Base-by-base conservation (phyloP, 2,113 vertebrate genomes). In the Tetrax tetrax region DNA sequence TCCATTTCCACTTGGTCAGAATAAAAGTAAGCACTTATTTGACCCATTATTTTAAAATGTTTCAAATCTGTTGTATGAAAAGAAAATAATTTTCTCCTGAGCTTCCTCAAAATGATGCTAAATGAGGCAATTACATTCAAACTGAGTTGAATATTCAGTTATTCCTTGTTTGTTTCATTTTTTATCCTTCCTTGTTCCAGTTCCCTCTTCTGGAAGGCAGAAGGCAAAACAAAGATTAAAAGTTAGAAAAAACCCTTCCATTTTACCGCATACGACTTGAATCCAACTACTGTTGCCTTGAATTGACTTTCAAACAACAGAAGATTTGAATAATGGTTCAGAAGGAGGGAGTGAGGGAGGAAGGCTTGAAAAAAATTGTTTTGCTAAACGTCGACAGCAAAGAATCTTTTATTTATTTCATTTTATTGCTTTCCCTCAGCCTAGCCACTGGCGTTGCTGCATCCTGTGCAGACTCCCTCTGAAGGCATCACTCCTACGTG, bases 61-160 rank as follows among this genome's bases (percentile, higher is more conserved):
- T 80, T 95, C 71, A 54, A 53, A 81, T 84, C 35, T 87, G 51
- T 23, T 84, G 31, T 37, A 27, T 45, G 50, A 53, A 81, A 81
- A 94, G 77, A 33, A 68, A 82, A 57, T 79, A 0, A 53, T 81
- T 96, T 92, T 89, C 83, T 92, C 89, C 79, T 43, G 25, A 71
- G 69, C 59, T 54, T 81, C 81, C 60, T 64, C 64, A 61, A 90
- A 82, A 92, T 57, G 9, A 50, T 80, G 66, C 53, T 95, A 88
- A 95, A 89, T 6, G 38, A 96, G 80, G 81, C 89, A 89, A 82
- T 92, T 95, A 57, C 50, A 35, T 93, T 89, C 81, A 57, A 82
- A 24, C 48, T 5, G 25, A 91, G 81, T 33, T 65, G 92, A 93
- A 75, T 84, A 76, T 87, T 89, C 80, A 76, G 53, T 87, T 94